Evolutionary conservation across 2,888 invertebrate genomes (phyloP).

Genomic region (Nomada flava): DNA sequence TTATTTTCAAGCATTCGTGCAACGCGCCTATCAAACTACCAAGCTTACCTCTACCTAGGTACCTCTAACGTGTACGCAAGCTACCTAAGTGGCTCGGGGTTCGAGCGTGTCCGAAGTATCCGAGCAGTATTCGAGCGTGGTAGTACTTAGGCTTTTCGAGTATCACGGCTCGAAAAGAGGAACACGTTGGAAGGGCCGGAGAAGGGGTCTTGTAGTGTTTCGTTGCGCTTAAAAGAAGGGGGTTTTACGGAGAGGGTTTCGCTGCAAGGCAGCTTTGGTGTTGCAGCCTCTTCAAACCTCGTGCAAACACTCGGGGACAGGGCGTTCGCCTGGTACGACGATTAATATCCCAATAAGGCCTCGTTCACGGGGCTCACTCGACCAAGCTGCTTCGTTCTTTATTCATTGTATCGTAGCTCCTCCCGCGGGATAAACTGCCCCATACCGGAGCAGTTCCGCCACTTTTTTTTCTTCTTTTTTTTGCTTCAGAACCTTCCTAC

Average conservation of each 20-base stretch:
- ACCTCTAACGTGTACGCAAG: conserved; percentile 31
- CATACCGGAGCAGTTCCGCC: conserved; percentile 52
- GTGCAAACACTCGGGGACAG: conserved; percentile 75
- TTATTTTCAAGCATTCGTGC: conserved; percentile 79
- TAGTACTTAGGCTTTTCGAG: conserved; percentile 72
- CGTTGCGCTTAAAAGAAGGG: conserved; percentile 76
- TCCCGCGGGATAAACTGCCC: conserved; percentile 67
- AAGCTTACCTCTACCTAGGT: conserved; percentile 15
- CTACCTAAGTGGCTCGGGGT: conserved; percentile 56
- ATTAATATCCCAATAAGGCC: conserved; percentile 77
- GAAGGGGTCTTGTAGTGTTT: conserved; percentile 79
- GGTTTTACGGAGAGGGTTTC: conserved; percentile 57
- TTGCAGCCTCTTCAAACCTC: conserved; percentile 75
- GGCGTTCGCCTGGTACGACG: conserved; percentile 71
- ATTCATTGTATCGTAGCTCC: conserved; percentile 69
- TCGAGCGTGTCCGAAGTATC: conserved; percentile 69
- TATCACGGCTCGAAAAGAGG: conserved; percentile 59
- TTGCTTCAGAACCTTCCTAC: neutral
- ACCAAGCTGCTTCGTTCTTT: conserved; percentile 69
- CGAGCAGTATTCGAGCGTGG: conserved; percentile 68
- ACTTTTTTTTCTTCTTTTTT: conserved; percentile 14
- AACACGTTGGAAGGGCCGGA: conserved; percentile 55
- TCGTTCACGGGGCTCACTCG: conserved; percentile 60
- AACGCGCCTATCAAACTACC: conserved; percentile 51
- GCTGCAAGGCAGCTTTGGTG: conserved; percentile 70